Evolutionary conservation across 2,797 vertebrate genomes (phyloP).

Genomic region (Rhadinocentrus ornatus): DNA sequence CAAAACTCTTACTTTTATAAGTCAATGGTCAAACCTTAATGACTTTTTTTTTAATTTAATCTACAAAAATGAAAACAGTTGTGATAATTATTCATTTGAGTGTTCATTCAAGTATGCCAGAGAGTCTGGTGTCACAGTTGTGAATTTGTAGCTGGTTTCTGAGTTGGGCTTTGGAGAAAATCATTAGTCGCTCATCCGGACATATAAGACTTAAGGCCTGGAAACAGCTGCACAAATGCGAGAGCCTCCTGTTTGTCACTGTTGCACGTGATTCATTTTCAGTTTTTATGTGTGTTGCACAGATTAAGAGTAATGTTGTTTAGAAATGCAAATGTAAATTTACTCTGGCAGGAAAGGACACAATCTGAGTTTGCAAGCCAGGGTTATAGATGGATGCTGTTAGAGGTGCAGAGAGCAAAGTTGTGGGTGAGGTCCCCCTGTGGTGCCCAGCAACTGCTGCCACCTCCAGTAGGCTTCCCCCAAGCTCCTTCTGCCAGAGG

Average conservation of each 20-base stretch:
- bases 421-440: slow-evolving; percentile 28
- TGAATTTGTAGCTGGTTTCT: not conserved
- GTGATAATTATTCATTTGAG: not conserved
- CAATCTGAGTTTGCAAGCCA: not conserved
- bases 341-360: not conserved
- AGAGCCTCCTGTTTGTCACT: not conserved
- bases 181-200: not conserved
- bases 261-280: not conserved
- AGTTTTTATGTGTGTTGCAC: not conserved
- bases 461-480: slow-evolving; percentile 59
- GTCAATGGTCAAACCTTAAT: not conserved
- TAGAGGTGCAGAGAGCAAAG: slow-evolving; percentile 24
- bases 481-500: slow-evolving; percentile 39
- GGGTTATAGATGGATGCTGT: slow-evolving; percentile 45
- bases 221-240: no score
- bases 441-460: slow-evolving; percentile 56
- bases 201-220: not conserved
- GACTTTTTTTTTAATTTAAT: not conserved
- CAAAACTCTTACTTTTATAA: not conserved
- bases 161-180: not conserved
- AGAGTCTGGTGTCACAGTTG: not conserved
- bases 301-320: not conserved
- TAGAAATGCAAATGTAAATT: not conserved
- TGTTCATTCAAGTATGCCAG: not conserved
- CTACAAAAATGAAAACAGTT: not conserved